These are phyloP conservation scores for Trididemnum nubilum DNA, from an alignment of 23 tunicate genomes.

Conservation along the genomic window DNA sequence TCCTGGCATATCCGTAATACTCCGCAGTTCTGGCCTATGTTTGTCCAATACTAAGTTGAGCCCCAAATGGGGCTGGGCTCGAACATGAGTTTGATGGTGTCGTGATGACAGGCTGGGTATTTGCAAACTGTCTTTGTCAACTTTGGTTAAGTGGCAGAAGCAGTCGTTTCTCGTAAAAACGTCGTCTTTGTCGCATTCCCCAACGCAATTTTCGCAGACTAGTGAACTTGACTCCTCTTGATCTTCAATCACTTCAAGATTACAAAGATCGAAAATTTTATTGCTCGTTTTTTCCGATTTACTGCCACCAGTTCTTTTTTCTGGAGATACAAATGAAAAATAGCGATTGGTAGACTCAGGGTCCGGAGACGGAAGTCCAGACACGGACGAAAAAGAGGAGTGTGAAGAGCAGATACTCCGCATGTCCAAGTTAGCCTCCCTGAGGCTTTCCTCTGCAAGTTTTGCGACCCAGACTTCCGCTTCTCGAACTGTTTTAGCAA, in stretches of 20 bases:
- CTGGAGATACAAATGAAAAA: slow-evolving; percentile 5
- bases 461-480: slow-evolving; percentile 72
- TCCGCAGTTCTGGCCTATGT: slow-evolving; percentile 62
- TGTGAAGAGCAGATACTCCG: slow-evolving; percentile 77
- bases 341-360: slow-evolving; percentile 30
- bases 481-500: slow-evolving; percentile 61
- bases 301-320: not conserved
- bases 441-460: slow-evolving; percentile 57
- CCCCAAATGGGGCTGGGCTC: slow-evolving; percentile 83
- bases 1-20: not conserved
- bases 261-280: not conserved
- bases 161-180: not conserved
- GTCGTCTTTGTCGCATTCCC: not conserved
- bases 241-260: not conserved
- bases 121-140: not conserved
- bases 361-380: slow-evolving; percentile 68
- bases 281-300: not conserved
- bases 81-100: slow-evolving; percentile 47
- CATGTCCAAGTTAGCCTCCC: slow-evolving; percentile 85
- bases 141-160: not conserved
- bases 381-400: slow-evolving; percentile 69
- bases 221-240: not conserved
- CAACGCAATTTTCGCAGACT: slow-evolving; percentile 15
- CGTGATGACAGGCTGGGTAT: not conserved
- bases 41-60: slow-evolving; percentile 58